phyloP scores from a whole-genome alignment of 1,140 invertebrate genomes.

The Venturia canescens region DNA sequence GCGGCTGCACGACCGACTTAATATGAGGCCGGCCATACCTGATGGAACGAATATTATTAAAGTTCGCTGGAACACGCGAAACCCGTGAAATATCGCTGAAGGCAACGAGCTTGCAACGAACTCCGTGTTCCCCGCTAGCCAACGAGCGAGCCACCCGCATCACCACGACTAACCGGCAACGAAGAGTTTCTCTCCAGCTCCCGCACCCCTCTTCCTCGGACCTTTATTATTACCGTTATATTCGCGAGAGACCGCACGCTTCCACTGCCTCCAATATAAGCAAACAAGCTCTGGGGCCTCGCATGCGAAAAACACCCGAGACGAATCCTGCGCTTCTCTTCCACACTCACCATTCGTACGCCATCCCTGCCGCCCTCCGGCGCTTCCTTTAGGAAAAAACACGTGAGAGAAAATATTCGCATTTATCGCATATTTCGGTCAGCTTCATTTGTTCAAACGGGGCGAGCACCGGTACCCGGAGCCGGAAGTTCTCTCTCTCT shows the following conservation, averaged over 20 bases:
- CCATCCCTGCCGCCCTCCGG: no score
- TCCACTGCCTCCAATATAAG: slow-evolving; percentile 6
- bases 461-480: no score
- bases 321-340: background rate
- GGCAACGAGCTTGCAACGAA: slow-evolving; percentile 52
- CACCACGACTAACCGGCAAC: slow-evolving; percentile 30
- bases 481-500: no score
- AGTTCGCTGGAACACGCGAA: slow-evolving; percentile 73
- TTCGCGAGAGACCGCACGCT: slow-evolving; percentile 17
- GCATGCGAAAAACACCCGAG: background rate
- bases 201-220: slow-evolving; percentile 6
- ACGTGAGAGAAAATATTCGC: background rate
- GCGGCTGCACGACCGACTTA: slow-evolving; percentile 68
- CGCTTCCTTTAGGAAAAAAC: no score
- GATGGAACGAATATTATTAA: slow-evolving; percentile 78
- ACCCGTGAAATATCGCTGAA: slow-evolving; percentile 74
- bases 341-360: background rate
- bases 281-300: slow-evolving; percentile 2
- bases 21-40: slow-evolving; percentile 75
- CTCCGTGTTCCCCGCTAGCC: slow-evolving; percentile 14
- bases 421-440: background rate
- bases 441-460: no score
- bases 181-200: slow-evolving; percentile 24
- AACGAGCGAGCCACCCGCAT: slow-evolving; percentile 10
- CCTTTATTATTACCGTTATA: slow-evolving; percentile 53